Base-by-base conservation (phyloP, 1,140 invertebrate genomes). In the Anthonomus grandis region DNA sequence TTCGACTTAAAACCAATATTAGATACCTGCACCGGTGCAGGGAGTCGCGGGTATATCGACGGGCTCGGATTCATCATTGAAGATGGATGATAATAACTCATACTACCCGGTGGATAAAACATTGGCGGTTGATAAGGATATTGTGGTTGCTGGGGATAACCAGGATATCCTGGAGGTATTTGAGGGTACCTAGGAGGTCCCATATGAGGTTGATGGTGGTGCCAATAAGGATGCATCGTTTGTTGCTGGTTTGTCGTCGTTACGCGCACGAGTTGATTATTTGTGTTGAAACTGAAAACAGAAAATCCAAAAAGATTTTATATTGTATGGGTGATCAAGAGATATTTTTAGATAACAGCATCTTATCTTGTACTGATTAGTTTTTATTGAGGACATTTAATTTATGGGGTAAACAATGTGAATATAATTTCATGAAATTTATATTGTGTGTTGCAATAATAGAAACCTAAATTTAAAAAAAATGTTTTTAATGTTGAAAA, bases 251-350 rank as follows among this genome's bases (percentile, higher is more conserved):
- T 21, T 4, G 53, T 6, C 15, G 55, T 44, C 9, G 46, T 36
- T 22, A 57, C 55, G 13, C 36, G 15, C 18, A 44, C 47, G 13
- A 57, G n/a, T 44, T 57, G 46, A 21, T 48, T 56, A 24, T 57
- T 57, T 49, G 55, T 57, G 25, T 42, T 57, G 17, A 42, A 57
- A 50, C 55, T 57, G 36, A 49, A 57, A 57, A 21, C 4, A 17
- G 22, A 48, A 34, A 48, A n/a, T n/a, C n/a, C n/a, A n/a, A n/a
- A n/a, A n/a, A n/a, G n/a, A n/a, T n/a, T n/a, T n/a, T n/a, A n/a
- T n/a, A n/a, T n/a, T n/a, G n/a, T n/a, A n/a, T n/a, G n/a, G n/a
- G n/a, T n/a, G n/a, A n/a, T n/a, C n/a, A n/a, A n/a, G n/a, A n/a
- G n/a, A n/a, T n/a, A n/a, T n/a, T n/a, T n/a, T n/a, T n/a, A n/a